Base-by-base conservation (phyloP, 2,888 invertebrate species). In the Emmelina monodactyla region DNA sequence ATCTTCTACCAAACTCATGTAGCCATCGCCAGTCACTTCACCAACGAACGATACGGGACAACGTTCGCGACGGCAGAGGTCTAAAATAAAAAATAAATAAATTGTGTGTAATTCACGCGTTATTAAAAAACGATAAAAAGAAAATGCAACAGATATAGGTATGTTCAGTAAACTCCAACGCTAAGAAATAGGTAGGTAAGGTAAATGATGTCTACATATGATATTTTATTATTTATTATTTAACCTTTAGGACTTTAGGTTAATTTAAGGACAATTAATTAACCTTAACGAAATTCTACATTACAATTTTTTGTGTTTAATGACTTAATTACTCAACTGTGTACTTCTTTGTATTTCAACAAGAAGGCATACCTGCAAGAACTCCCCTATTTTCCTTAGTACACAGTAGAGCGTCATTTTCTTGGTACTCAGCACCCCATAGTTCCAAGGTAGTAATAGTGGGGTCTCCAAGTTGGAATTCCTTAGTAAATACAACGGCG, bases 361-460 rank as follows among this genome's bases (percentile, higher is more conserved):
- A n/a, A n/a, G n/a, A n/a, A n/a, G n/a, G 5, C 19, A 19, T 45
- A 75, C 79, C 78, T 66, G 84, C 81, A 14, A 98, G 75, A 2
- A 88, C 47, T 1, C 67, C 51, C 13, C 84, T 80, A 55, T 92
- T 85, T 41, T 88, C 71, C 25, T 86, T 82, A 15, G 80, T 78
- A 47, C 95, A 91, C 2, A 99, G 76, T 42, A 97, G 79, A 0
- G 97, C 98, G 58, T 97, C 88, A 50, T 92, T 96, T 67, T 97
- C 97, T 64, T 97, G 97, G 63, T 97, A 98, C 64, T 98, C 98
- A 0, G 98, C 98, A 0, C 97, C 97, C 98, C 98, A 99, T 2
- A 99, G 71, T 59, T 99, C 98, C 39, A 97, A 70, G 0, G 92
- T 88, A 35, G 90, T 95, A 35, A 98, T 88, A 2, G 96, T 97